Conservation (phyloP, 1,140 invertebrate genomes). For the Probaryconus sp. region DNA sequence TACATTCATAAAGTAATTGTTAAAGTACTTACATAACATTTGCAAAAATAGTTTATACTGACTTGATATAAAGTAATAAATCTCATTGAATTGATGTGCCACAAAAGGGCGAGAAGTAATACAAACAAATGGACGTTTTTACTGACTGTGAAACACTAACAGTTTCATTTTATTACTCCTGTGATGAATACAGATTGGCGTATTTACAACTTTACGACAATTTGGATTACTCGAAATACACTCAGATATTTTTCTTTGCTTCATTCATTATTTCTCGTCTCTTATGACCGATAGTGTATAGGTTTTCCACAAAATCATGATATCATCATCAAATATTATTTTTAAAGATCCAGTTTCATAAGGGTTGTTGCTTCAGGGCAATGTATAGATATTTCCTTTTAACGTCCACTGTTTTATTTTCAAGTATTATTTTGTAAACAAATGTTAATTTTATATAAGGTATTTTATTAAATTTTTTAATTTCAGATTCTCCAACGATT, state of each 20-base stretch:
- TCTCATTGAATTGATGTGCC: neutral
- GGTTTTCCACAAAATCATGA: neutral
- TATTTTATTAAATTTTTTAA: constrained; percentile 31
- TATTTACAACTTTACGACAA: neutral
- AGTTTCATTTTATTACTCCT: neutral
- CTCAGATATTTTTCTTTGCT: neutral
- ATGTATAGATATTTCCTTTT: neutral
- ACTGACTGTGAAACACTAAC: constrained; percentile 4
- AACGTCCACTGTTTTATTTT: neutral
- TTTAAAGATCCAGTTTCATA: neutral
- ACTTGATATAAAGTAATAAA: neutral
- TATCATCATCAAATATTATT: constrained; percentile 4
- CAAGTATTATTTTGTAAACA: no score
- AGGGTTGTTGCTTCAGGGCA: neutral
- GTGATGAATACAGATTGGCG: neutral
- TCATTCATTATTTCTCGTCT: neutral
- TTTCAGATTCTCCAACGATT: constrained; percentile 33
- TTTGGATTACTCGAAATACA: neutral
- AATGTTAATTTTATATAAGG: neutral
- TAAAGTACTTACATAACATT: no score
- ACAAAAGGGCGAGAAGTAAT: neutral
- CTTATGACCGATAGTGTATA: neutral
- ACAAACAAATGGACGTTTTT: constrained; percentile 6
- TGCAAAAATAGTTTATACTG: neutral
- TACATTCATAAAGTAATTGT: neutral